Conservation (phyloP, 2,113 vertebrate genomes). For the Lutjanus erythropterus region DNA sequence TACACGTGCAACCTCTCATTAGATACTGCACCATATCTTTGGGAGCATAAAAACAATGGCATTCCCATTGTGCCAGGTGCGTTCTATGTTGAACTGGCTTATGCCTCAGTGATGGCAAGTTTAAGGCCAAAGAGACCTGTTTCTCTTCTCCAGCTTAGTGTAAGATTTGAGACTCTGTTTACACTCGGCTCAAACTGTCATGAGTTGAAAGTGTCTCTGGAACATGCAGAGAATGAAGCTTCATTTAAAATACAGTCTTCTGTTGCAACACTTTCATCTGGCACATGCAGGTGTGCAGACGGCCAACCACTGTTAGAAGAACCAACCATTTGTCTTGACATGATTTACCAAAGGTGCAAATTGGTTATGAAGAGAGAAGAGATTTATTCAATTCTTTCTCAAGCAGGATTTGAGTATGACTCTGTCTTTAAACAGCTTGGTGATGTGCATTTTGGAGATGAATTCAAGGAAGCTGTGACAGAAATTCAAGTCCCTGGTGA, state of each 20-base stretch:
- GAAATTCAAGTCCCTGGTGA: constrained; percentile 82
- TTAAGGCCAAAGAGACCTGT: constrained; percentile 81
- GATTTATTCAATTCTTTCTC: constrained; percentile 85
- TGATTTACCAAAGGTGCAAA: constrained; percentile 84
- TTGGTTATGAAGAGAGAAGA: constrained; percentile 73
- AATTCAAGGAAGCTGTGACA: constrained; percentile 88
- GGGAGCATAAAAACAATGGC: constrained; percentile 87
- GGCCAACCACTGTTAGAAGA: constrained; percentile 76
- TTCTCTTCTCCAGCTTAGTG: constrained; percentile 79
- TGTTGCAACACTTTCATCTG: constrained; percentile 81
- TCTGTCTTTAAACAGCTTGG: constrained; percentile 84
- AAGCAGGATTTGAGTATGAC: constrained; percentile 88
- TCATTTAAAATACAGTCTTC: constrained; percentile 86
- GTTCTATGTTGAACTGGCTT: constrained; percentile 87
- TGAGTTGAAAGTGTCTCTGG: constrained; percentile 82
- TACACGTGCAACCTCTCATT: constrained; percentile 81
- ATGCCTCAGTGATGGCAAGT: constrained; percentile 83
- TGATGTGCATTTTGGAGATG: constrained; percentile 84
- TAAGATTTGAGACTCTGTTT: constrained; percentile 83
- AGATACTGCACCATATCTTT: constrained; percentile 77
- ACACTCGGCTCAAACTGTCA: constrained; percentile 80
- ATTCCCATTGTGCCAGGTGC: constrained; percentile 86
- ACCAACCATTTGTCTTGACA: constrained; percentile 77
- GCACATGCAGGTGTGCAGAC: constrained; percentile 74
- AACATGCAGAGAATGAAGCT: constrained; percentile 56